These are phyloP conservation scores for Caenorhabditis latens DNA, from an alignment of 1,140 invertebrate genomes.

Conservation along the genomic window DNA sequence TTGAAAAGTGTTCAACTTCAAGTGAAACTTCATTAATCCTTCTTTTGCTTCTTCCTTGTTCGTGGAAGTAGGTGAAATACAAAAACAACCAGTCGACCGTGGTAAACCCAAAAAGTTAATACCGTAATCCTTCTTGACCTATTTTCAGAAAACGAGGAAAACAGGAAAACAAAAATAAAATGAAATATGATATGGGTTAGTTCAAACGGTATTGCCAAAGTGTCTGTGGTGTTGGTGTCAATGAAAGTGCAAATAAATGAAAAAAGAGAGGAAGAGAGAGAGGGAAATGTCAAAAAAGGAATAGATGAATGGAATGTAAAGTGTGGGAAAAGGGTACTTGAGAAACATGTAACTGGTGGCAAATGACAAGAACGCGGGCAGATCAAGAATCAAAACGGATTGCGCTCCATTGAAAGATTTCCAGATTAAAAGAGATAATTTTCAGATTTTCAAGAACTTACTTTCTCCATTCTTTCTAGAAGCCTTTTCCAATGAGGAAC, in stretches of 20 bases:
- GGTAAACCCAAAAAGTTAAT: background rate
- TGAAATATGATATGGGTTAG: background rate
- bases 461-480: too few species aligned
- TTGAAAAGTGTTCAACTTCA: too few species aligned
- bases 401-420: too few species aligned
- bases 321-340: background rate
- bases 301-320: background rate
- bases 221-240: background rate
- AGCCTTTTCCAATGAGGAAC: too few species aligned
- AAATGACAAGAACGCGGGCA: background rate
- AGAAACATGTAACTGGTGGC: background rate
- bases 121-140: slow-evolving; percentile 44
- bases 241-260: slow-evolving; percentile 51
- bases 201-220: slow-evolving; percentile 9
- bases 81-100: slow-evolving; percentile 27
- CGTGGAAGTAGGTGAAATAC: background rate
- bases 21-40: slow-evolving; percentile 21
- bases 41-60: background rate
- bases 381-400: background rate
- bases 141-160: background rate
- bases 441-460: too few species aligned
- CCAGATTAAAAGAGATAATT: too few species aligned
- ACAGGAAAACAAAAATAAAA: background rate
- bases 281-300: background rate
- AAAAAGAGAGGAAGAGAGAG: background rate